Conservation (phyloP, 2,888 invertebrate genomes). For the Scaptomyza cyrtandrae region DNA sequence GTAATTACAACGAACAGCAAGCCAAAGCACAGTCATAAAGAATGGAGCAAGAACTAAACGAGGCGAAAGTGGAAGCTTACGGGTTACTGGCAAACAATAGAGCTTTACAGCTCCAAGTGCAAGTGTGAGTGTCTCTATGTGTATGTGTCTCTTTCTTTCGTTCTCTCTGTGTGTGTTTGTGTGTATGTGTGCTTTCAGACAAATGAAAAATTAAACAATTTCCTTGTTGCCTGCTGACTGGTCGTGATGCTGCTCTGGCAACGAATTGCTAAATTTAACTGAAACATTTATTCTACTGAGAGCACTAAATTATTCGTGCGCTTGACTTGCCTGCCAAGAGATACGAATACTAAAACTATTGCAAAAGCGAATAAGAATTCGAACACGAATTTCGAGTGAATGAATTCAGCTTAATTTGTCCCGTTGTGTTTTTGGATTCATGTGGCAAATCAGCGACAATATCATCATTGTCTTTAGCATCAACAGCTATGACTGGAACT, state of each 20-base stretch:
- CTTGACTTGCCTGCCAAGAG: conserved; percentile 35
- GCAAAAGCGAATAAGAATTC: conserved; percentile 5
- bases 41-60: conserved; percentile 27
- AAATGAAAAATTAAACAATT: conserved; percentile 81
- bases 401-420: conserved; percentile 28
- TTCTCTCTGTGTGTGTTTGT: conserved; percentile 13
- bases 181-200: conserved; percentile 27
- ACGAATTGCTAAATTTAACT: conserved; percentile 78
- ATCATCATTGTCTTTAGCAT: conserved; percentile 53
- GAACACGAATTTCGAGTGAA: conserved; percentile 32
- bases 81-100: conserved; percentile 14
- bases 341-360: conserved; percentile 31
- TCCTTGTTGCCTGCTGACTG: conserved; percentile 45
- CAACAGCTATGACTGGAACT: conserved; percentile 27
- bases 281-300: conserved; percentile 73
- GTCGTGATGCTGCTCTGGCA: conserved; percentile 33
- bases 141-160: conserved; percentile 3
- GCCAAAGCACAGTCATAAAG: conserved; percentile 46
- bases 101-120: conserved; percentile 20
- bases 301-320: conserved; percentile 74
- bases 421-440: conserved; percentile 43
- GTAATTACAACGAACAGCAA: conserved; percentile 66
- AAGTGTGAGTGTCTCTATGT: conserved; percentile 10
- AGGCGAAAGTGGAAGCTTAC: conserved; percentile 20
- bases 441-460: conserved; percentile 73